A percentile compares a stretch with the other conserved stretches of the same genome.
Evolutionary conservation across 2,888 invertebrate species (phyloP).

Genomic region (Cabera pusaria): DNA sequence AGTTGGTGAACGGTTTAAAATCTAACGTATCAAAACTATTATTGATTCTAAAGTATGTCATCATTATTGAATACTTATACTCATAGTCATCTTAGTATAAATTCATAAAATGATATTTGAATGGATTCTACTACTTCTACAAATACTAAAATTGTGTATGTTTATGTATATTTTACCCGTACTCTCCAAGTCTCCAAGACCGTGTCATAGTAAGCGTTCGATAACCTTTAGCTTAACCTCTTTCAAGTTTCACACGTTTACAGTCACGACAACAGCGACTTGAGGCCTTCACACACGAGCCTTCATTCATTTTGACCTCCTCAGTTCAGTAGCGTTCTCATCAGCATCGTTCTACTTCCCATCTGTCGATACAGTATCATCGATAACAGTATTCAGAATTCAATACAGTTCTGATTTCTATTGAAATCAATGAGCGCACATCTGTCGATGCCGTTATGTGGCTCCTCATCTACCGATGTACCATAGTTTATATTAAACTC

Average conservation of each 20-base stretch:
- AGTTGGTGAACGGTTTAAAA: too few relatives aligned
- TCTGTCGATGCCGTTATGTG: slow-evolving; percentile 40
- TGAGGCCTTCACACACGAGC: slow-evolving; percentile 1
- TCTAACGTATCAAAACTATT: too few relatives aligned
- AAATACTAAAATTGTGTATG: too few relatives aligned
- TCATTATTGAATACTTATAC: too few relatives aligned
- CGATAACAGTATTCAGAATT: slow-evolving; percentile 34
- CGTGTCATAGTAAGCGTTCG: too few relatives aligned
- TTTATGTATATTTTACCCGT: too few relatives aligned
- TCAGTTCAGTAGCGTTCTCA: slow-evolving; percentile 7
- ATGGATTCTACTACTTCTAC: too few relatives aligned
- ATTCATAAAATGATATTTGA: too few relatives aligned
- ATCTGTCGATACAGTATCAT: slow-evolving; percentile 26
- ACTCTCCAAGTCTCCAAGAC: too few relatives aligned
- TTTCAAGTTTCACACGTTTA: slow-evolving; percentile 6
- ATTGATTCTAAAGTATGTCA: too few relatives aligned
- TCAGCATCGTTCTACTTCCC: slow-evolving; percentile 26
- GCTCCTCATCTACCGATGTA: slow-evolving; percentile 15
- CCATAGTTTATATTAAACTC: too few relatives aligned
- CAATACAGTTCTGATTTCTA: slow-evolving; percentile 40
- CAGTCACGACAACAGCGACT: slow-evolving; percentile 7
- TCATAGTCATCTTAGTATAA: too few relatives aligned
- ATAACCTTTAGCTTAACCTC: not conserved
- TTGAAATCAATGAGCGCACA: slow-evolving; percentile 48
- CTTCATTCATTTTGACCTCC: slow-evolving; percentile 13